Percentiles rank a stretch among this genome's conserved stretches.
Evolutionary conservation across 1,140 invertebrate genomes (phyloP).

Genomic region (Apis cerana): DNA sequence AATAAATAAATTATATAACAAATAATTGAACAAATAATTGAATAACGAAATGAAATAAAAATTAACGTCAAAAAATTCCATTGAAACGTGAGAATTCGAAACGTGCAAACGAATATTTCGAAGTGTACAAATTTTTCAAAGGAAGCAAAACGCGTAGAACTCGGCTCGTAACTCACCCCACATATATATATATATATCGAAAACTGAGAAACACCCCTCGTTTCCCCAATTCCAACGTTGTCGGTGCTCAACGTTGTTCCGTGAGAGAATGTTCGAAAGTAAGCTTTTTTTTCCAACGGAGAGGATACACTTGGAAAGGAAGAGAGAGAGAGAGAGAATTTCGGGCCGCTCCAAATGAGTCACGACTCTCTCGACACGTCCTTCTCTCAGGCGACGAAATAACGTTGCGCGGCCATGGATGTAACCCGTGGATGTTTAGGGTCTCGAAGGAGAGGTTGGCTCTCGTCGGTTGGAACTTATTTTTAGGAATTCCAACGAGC

Average conservation of each 20-base stretch:
- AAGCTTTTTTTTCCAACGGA: background rate
- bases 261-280: conserved; percentile 43
- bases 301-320: background rate
- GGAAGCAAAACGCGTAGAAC: no score
- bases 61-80: no score
- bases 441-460: conserved; percentile 10
- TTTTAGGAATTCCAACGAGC: conserved; percentile 56
- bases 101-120: no score
- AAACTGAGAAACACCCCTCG: background rate
- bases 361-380: conserved; percentile 37
- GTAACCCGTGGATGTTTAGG: conserved; percentile 23
- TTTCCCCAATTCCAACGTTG: conserved; percentile 9
- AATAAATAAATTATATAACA: no score
- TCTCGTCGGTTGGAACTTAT: conserved; percentile 55
- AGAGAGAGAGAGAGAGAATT: conserved; percentile 9
- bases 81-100: no score
- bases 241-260: conserved; percentile 4
- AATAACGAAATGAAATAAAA: no score
- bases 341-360: conserved; percentile 47
- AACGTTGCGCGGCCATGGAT: background rate
- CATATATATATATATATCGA: background rate
- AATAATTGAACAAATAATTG: no score
- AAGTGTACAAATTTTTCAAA: no score
- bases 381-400: conserved; percentile 21
- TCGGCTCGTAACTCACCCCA: no score